A percentile compares a stretch with the other conserved stretches of the same genome.
Evolutionary conservation across 2,797 vertebrate genomes (phyloP).

Genomic region (Craterocephalus amniculus): DNA sequence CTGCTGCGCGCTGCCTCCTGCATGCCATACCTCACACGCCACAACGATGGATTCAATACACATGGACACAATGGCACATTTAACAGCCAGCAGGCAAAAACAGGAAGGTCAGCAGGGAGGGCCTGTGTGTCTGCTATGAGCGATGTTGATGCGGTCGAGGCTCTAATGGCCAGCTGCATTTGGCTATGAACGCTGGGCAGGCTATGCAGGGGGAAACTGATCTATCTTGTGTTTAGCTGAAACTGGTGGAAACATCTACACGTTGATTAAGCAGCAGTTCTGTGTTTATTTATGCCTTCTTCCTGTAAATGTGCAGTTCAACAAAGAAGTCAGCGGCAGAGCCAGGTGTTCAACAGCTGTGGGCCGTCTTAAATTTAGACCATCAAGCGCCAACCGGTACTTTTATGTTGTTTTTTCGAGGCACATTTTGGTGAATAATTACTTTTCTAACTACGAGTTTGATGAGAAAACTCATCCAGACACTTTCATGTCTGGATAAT

Average conservation of each 20-base stretch:
- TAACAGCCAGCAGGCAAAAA: constrained; percentile 35
- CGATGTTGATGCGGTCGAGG: constrained; percentile 28
- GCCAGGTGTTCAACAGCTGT: constrained; percentile 79
- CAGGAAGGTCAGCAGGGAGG: constrained; percentile 43
- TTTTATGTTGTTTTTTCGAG: constrained; percentile 14
- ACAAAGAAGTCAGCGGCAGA: constrained; percentile 60
- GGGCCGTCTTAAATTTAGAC: constrained; percentile 22
- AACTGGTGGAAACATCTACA: constrained; percentile 25
- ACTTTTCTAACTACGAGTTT: not conserved
- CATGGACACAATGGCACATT: constrained; percentile 57
- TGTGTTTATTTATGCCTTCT: constrained; percentile 45
- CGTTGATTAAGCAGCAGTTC: constrained; percentile 50
- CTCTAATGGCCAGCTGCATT: constrained; percentile 36
- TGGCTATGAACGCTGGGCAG: constrained; percentile 28
- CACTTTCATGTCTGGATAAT: not conserved
- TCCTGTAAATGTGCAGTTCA: constrained; percentile 51
- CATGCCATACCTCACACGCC: constrained; percentile 52
- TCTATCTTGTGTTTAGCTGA: constrained; percentile 31
- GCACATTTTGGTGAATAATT: constrained; percentile 4
- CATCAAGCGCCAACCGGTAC: constrained; percentile 47
- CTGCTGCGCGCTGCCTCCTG: constrained; percentile 50
- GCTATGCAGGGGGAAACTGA: constrained; percentile 15
- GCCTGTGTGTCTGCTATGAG: constrained; percentile 21
- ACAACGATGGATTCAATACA: constrained; percentile 52
- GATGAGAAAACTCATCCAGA: not conserved